Percentiles rank a stretch among this genome's conserved stretches.
Conservation (phyloP, 2,888 invertebrate species). For the Aphidius colemani region DNA sequence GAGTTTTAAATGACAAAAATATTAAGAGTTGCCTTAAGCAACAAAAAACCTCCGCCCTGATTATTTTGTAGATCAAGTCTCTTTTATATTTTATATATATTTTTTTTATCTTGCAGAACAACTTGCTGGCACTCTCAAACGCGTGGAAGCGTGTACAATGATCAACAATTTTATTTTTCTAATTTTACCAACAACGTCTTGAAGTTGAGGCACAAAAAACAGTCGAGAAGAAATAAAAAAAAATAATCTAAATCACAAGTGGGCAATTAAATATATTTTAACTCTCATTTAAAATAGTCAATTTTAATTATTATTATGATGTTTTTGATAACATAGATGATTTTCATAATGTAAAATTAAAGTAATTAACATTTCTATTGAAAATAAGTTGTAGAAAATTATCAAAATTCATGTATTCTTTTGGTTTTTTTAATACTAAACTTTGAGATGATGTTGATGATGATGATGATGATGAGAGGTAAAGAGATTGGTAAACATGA, state of each 20-base stretch:
- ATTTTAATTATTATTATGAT: no score
- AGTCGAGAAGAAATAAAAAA: neutral
- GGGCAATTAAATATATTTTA: neutral
- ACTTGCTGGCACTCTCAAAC: slow-evolving; percentile 27
- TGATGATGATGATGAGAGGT: neutral
- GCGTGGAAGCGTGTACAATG: slow-evolving; percentile 25
- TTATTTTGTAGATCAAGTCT: slow-evolving; percentile 29
- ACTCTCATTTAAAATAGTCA: no score
- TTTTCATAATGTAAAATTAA: no score
- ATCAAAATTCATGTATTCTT: no score
- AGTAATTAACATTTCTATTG: no score
- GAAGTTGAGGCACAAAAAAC: slow-evolving; percentile 2
- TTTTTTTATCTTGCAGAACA: slow-evolving; percentile 10
- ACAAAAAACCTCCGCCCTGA: slow-evolving; percentile 24
- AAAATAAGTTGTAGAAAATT: no score
- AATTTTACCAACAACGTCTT: slow-evolving; percentile 10
- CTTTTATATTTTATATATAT: no score
- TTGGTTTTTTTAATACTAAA: no score
- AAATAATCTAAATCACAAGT: neutral
- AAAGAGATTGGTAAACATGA: slow-evolving; percentile 18
- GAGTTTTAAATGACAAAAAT: slow-evolving; percentile 15
- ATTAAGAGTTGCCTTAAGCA: slow-evolving; percentile 22
- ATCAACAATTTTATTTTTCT: slow-evolving; percentile 15
- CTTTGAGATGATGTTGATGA: no score
- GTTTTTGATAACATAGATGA: no score